Base-by-base conservation (phyloP, 2,797 vertebrate species). In the Darevskia nairensis region DNA sequence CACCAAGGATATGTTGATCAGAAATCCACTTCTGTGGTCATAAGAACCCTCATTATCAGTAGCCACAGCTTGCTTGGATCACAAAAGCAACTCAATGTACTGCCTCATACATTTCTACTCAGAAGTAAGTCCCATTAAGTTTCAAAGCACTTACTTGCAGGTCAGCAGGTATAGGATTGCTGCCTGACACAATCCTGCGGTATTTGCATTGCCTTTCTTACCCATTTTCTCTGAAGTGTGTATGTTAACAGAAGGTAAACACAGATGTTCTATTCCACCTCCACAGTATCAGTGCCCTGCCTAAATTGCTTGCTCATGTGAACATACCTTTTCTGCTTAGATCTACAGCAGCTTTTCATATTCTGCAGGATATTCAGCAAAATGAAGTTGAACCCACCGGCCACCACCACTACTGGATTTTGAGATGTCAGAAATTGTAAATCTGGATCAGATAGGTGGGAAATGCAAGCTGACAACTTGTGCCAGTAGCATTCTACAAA, bases 1-100 rank as follows among this genome's bases (percentile, higher is more conserved):
- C 84, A 77, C 86, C 32, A 64, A 81, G 80, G 50, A 85, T 55
- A 94, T 68, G 89, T 82, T 92, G 25, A n/a, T 46, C 74, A 83
- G 92, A 88, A 93, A 94, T 77, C 91, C 91, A 90, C 84, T 86
- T 95, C 80, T 72, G 88, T 88, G 86, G 92, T 88, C 80, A 11
- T 66, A 92, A 92, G 93, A 92, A 93, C 93, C 72, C 74, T 77
- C 59, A 89, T 91, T 95, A 94, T 94, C 94, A 94, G 84, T 86
- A 89, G 25, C 59, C 35, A 89, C 92, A 94, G 90, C 35, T 69
- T 71, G 88, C 72, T 75, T 86, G 72, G 88, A 89, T 85, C 50
- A 68, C 81, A 92, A 80, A 89, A 82, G 91, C 94, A 85, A 80
- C 79, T 92, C 59, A 61, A 27, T 64, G 17, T 64, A 64, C 61